Evolutionary conservation across 1,140 invertebrate species (phyloP).

Genomic region (Parasteatoda tepidariorum): DNA sequence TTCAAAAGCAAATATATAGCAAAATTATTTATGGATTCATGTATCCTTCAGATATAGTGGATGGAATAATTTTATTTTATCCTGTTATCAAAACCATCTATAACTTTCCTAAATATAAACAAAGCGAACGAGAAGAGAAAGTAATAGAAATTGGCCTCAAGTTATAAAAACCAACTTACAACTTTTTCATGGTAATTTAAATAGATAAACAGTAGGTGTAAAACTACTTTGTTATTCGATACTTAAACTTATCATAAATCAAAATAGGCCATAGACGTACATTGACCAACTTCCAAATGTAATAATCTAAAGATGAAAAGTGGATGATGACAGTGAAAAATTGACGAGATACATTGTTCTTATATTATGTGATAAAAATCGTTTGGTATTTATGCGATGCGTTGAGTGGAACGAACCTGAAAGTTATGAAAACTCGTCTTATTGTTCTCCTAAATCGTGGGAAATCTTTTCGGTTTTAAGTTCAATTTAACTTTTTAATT

Average conservation of each 20-base stretch:
- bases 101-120: too few species aligned
- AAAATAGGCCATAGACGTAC: neutral
- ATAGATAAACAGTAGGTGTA: too few species aligned
- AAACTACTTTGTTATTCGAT: neutral
- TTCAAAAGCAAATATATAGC: too few species aligned
- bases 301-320: neutral
- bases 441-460: conserved; percentile 12
- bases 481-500: conserved; percentile 4
- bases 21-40: too few species aligned
- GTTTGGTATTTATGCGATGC: neutral
- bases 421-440: neutral
- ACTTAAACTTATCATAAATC: neutral
- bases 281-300: neutral
- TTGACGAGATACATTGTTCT: neutral
- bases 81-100: too few species aligned
- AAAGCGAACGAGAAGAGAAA: too few species aligned
- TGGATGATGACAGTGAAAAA: neutral
- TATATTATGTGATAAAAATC: neutral
- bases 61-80: too few species aligned
- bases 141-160: too few species aligned
- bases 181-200: too few species aligned
- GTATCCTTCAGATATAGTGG: too few species aligned
- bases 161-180: too few species aligned
- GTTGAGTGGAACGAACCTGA: neutral
- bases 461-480: neutral